These are phyloP conservation scores for Rhinogobio ventralis DNA, from an alignment of 2,797 vertebrate genomes.

Conservation along the genomic window DNA sequence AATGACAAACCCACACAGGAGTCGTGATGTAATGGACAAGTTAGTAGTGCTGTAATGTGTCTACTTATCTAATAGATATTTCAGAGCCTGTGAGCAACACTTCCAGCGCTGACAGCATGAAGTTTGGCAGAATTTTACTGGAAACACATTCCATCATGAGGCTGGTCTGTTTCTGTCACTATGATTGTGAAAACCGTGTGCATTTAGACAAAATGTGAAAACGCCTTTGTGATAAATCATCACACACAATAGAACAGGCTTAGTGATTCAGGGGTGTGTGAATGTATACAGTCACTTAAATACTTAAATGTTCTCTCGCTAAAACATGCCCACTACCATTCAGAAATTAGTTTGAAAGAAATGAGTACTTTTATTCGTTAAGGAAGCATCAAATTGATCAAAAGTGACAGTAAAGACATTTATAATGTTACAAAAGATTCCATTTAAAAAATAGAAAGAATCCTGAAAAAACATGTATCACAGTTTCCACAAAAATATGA, in stretches of 20 bases:
- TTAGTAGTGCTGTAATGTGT: neutral
- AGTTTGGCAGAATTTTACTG: conserved; percentile 4
- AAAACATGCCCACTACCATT: neutral
- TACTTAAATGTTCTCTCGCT: neutral
- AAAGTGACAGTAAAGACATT: neutral
- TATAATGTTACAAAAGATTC: neutral
- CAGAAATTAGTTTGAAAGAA: neutral
- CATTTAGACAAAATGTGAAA: neutral
- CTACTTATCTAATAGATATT: neutral
- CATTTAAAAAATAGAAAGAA: neutral
- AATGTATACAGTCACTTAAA: neutral
- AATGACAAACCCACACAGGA: neutral
- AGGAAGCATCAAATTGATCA: neutral
- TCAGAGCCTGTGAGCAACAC: neutral
- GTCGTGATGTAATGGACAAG: neutral
- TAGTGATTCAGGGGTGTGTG: conserved; percentile 9
- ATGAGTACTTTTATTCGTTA: neutral
- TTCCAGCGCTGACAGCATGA: conserved; percentile 34
- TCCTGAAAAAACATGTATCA: too few relatives aligned
- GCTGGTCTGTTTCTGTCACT: conserved; percentile 21
- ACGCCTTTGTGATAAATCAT: conserved; percentile 12
- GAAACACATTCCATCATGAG: conserved; percentile 4
- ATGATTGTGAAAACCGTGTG: neutral
- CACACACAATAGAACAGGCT: neutral
- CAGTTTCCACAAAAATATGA: too few relatives aligned